These are phyloP conservation scores for Neolamprologus caudopunctatus DNA, from an alignment of 2,113 vertebrate species.

Conservation along the genomic window DNA sequence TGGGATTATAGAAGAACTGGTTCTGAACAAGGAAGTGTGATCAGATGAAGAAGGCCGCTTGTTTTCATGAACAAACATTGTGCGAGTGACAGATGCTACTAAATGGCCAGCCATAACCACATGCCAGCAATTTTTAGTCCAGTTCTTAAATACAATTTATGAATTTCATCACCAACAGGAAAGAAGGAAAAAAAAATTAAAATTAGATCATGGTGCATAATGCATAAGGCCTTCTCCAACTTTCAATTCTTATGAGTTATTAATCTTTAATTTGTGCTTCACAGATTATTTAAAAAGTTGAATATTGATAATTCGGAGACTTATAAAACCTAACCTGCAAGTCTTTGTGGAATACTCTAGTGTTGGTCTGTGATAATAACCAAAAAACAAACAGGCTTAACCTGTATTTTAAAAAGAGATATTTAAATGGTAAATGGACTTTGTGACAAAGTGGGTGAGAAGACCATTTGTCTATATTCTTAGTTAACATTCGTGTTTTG, in stretches of 20 bases:
- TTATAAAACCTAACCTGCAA: neutral
- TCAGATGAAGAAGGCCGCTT: neutral
- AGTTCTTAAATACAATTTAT: neutral
- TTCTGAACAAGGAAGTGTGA: neutral
- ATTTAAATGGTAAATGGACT: too few relatives aligned
- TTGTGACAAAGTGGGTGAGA: accelerated
- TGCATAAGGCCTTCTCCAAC: neutral
- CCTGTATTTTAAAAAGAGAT: too few relatives aligned
- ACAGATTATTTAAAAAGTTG: neutral
- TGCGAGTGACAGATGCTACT: neutral
- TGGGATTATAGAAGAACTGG: neutral
- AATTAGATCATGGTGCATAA: neutral
- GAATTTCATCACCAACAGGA: neutral
- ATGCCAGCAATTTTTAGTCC: neutral
- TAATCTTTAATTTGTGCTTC: neutral
- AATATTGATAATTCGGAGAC: neutral
- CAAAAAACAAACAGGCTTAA: accelerated
- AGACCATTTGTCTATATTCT: too few relatives aligned
- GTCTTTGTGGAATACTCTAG: neutral
- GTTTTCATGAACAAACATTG: neutral
- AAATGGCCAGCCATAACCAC: neutral
- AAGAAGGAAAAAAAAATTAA: neutral
- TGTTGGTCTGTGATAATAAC: neutral
- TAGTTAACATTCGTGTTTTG: too few relatives aligned
- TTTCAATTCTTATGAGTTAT: neutral